Evolutionary conservation across 2,888 invertebrate species (phyloP), one percentile per base, ranked within the genome.

Genomic region (Oscheius sp.): DNA sequence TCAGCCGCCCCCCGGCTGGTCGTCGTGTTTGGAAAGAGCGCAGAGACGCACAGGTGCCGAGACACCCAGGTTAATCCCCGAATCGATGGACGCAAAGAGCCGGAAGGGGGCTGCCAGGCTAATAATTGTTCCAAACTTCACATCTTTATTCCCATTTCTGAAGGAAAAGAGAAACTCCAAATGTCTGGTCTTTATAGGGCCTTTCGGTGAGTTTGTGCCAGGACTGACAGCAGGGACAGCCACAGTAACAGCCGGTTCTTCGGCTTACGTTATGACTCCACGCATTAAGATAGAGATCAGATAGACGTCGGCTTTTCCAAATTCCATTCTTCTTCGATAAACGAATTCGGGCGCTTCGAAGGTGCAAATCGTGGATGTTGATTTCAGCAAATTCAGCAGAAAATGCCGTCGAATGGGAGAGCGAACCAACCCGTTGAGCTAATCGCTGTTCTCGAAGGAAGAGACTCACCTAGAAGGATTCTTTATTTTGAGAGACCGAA

Each of bases 361-460:
- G 29, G 39, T 66, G 66, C 6, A 66, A 57, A 29, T 66, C 66
- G 46, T 66, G 46, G 29, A 66, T 66, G 33, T 66, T 66, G 23
- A 48, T 27, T n/a, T 33, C 57, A n/a, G 46, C 31, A 12, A 66
- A 55, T n/a, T 42, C 34, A 4, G 53, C 66, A 17, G 20, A 20
- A 10, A 23, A 61, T 10, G 45, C 25, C 10, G 39, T 42, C 20
- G 27, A 20, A 27, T 50, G 37, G n/a, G 33, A 12, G 10, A 65
- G 20, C 15, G 20, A 10, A 23, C 53, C 65, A 3, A 25, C 17
- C 5, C 61, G 12, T n/a, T n/a, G 29, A 4, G 29, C 42, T 15
- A 61, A 17, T 2, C 20, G 20, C 42, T 61, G 27, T 4, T 45
- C 61, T 23, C 61, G 42, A n/a, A 61, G 25, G 25, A 45, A 6